Conservation (phyloP, 1,140 invertebrate species). For the Rhizoglyphus robini region DNA sequence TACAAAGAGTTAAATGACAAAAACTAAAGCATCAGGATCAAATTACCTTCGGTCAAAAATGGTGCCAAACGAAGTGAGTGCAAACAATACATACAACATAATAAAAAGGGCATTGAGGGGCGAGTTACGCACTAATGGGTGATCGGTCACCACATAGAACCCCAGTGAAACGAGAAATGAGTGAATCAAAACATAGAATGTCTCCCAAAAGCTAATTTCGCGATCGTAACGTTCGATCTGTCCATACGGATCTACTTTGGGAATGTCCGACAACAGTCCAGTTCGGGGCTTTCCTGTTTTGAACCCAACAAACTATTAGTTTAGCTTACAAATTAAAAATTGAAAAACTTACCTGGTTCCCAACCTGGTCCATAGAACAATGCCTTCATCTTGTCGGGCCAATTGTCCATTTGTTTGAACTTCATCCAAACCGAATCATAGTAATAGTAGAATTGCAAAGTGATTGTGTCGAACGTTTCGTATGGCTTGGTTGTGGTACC, state of each 20-base stretch:
- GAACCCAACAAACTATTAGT: not conserved
- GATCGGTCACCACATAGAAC: conserved; percentile 24
- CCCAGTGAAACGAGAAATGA: conserved; percentile 18
- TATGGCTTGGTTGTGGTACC: conserved; percentile 65
- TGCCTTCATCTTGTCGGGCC: conserved; percentile 20
- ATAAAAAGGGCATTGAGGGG: conserved; percentile 16
- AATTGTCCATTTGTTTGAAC: conserved; percentile 16
- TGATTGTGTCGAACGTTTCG: conserved; percentile 57
- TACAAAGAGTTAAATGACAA: not conserved
- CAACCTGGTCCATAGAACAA: conserved; percentile 27
- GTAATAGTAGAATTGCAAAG: conserved; percentile 32
- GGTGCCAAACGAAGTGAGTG: conserved; percentile 21
- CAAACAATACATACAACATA: conserved; percentile 15
- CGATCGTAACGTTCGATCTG: conserved; percentile 28
- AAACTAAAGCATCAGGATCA: not conserved
- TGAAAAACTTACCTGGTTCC: conserved; percentile 14
- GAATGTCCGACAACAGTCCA: conserved; percentile 22
- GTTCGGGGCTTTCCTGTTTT: conserved; percentile 30
- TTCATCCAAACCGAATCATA: conserved; percentile 32
- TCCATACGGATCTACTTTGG: conserved; percentile 17
- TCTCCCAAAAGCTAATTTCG: conserved; percentile 13
- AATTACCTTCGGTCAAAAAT: conserved; percentile 22
- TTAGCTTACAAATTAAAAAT: not conserved
- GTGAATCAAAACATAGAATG: conserved; percentile 23
- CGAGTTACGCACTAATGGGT: conserved; percentile 13